Evolutionary conservation across 2,888 invertebrate genomes (phyloP).

Genomic region (Drosophila helvetica): DNA sequence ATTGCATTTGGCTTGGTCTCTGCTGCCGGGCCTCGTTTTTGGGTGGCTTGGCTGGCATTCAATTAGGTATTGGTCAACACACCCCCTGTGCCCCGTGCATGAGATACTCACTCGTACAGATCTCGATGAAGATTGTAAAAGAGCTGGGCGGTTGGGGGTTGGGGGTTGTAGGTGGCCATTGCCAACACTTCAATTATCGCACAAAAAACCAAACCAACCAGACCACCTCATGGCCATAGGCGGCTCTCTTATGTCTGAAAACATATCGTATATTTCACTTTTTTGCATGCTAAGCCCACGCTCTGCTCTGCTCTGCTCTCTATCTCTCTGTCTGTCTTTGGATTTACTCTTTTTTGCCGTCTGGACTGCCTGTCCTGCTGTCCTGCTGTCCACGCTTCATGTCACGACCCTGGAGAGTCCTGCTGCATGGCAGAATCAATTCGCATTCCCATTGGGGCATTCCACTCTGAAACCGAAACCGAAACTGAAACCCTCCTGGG

Average conservation of each 20-base stretch:
- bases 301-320: background rate
- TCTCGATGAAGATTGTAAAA: constrained; percentile 14
- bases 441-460: no score
- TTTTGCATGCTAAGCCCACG: background rate
- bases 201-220: constrained; percentile 15
- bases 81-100: background rate
- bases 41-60: constrained; percentile 38
- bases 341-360: background rate
- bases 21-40: constrained; percentile 21
- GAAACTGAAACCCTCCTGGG: background rate
- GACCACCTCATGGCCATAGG: constrained; percentile 3
- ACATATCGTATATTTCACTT: background rate
- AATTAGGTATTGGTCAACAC: constrained; percentile 47
- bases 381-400: no score
- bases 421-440: no score
- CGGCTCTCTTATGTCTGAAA: constrained; percentile 14
- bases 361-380: no score
- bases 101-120: background rate
- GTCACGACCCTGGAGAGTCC: no score
- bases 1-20: background rate
- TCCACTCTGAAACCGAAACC: no score
- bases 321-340: background rate
- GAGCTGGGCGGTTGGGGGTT: constrained; percentile 3
- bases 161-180: constrained; percentile 10
- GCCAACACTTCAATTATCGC: constrained; percentile 50